Evolutionary conservation across 2,797 vertebrate species (phyloP).

Genomic region (Notoglanidium macrostoma): DNA sequence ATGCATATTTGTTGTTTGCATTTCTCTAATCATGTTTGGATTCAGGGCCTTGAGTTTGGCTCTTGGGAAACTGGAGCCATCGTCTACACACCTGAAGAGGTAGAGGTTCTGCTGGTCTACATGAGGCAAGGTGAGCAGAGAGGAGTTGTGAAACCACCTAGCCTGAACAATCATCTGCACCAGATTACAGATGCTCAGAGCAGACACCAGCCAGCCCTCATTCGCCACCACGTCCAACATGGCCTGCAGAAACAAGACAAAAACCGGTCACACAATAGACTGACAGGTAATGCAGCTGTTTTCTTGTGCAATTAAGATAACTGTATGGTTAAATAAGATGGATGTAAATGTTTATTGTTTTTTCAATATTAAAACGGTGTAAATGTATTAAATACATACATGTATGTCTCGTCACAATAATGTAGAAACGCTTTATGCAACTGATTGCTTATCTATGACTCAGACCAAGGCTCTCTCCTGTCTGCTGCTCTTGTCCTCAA

Average conservation of each 20-base stretch:
- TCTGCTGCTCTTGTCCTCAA: conserved; percentile 70
- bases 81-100: conserved; percentile 83
- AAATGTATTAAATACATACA: neutral
- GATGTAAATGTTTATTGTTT: neutral
- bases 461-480: conserved; percentile 51
- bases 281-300: neutral
- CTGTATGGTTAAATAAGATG: neutral
- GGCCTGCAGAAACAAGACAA: conserved; percentile 74
- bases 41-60: neutral
- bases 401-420: neutral
- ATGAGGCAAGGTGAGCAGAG: conserved; percentile 87
- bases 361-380: neutral
- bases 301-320: neutral
- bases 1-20: neutral
- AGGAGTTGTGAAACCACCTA: conserved; percentile 89
- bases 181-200: conserved; percentile 85
- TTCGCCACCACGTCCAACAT: conserved; percentile 93
- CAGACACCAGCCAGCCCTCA: conserved; percentile 91
- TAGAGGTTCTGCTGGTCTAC: conserved; percentile 86
- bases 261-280: neutral
- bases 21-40: neutral
- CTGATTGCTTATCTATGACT: conserved; percentile 10
- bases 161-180: conserved; percentile 96
- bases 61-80: neutral
- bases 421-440: neutral